Base-by-base conservation (phyloP, 2,888 invertebrate genomes). In the Belgica antarctica region DNA sequence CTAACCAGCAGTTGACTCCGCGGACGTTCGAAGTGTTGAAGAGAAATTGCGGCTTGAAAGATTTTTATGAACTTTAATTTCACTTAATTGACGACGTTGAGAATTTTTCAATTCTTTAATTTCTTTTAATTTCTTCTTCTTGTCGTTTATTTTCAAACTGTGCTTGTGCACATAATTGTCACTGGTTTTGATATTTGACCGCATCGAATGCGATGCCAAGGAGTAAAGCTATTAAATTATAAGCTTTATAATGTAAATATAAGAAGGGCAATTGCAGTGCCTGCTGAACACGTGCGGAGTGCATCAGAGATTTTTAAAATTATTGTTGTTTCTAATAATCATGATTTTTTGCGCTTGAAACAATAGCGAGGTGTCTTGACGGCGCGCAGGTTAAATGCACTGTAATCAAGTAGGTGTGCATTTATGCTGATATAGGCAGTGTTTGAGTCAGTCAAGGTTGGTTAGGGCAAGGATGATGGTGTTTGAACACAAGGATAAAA, bases 101-200 rank as follows among this genome's bases (percentile, higher is more conserved):
- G 27, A 24, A 59, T 15, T 59, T 12, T 17, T 27, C n/a, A 12
- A 15, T 15, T 59, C 12, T 59, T 15, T 8, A 12, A 19, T 25
- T 46, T 46, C 15, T 2, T 59, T 22, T 59, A 27, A n/a, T n/a
- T 59, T 22, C 27, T 59, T 27, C 27, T 59, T 59, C 12, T 59
- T n/a, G n/a, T n/a, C n/a, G n/a, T n/a, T n/a, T 10, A 19, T 2
- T 15, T 27, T 59, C 2, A 25, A n/a, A 19, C 25, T 25, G 12
- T 34, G 46, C 65, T 65, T 46, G 47, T 24, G 47, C 46, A 65
- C 46, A 47, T 47, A 65, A 65, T 65, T 65, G 65, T 65, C 41
- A 65, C 41, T 65, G 65, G 28, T 47, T 65, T 65, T 65, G 65
- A 65, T 65, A 65, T 65, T 65, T 65, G 65, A 65, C 65, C 65